Conservation (phyloP, 2,113 vertebrate genomes). For the Lasiurus cinereus region DNA sequence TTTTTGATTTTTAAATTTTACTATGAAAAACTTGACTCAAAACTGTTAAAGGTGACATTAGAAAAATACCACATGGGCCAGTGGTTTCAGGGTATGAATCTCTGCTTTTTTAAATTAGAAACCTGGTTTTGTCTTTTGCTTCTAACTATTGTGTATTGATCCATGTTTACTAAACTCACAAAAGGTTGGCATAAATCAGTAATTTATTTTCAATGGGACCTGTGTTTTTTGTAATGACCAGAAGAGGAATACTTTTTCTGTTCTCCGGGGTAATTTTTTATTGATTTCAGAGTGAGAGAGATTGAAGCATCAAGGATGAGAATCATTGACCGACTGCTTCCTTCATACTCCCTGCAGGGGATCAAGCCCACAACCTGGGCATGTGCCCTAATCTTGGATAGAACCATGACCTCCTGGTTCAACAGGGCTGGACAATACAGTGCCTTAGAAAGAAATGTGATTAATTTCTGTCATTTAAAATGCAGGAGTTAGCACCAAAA, state of each 20-base stretch:
- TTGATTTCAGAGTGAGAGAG: too few relatives aligned
- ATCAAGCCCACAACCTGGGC: too few relatives aligned
- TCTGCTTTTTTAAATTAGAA: background rate
- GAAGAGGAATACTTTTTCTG: background rate
- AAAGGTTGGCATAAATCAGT: background rate
- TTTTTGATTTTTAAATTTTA: background rate
- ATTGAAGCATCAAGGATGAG: too few relatives aligned
- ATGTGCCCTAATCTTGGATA: too few relatives aligned
- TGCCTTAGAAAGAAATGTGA: background rate
- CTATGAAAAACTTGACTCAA: constrained; percentile 30
- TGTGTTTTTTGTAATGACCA: background rate
- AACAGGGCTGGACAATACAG: background rate
- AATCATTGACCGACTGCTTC: too few relatives aligned
- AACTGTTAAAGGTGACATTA: background rate
- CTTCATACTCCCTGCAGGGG: too few relatives aligned
- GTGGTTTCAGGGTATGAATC: background rate
- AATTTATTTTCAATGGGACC: background rate
- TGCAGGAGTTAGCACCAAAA: background rate
- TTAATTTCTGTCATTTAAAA: background rate
- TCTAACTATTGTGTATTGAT: background rate
- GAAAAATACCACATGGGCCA: background rate
- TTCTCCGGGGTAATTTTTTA: too few relatives aligned
- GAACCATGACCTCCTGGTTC: too few relatives aligned
- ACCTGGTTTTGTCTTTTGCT: background rate
- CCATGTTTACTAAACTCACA: background rate